Percentiles rank a stretch among this genome's conserved stretches.
Conservation (phyloP, 2,888 invertebrate genomes). For the Phymatocera aterrima region DNA sequence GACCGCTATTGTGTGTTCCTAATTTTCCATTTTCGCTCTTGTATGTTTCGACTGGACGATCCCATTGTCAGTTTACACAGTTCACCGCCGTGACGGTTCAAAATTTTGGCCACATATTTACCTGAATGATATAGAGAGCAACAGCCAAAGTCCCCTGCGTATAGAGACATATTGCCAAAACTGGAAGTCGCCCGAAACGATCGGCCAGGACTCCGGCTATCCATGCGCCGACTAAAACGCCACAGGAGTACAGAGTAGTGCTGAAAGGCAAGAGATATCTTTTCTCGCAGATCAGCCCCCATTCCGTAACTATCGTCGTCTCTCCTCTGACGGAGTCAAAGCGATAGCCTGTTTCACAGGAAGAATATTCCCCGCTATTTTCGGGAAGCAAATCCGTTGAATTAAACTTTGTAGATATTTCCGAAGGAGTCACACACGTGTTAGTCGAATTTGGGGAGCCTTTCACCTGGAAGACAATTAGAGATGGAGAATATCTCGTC, state of each 20-base stretch:
- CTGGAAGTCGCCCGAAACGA: conserved; percentile 72
- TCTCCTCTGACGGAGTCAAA: conserved; percentile 62
- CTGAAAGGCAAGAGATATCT: conserved; percentile 67
- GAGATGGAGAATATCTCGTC: background rate
- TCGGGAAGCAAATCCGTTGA: conserved; percentile 53
- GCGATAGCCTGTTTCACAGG: conserved; percentile 58
- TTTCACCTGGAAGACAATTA: conserved; percentile 20
- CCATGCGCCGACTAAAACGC: conserved; percentile 73
- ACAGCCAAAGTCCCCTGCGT: conserved; percentile 71
- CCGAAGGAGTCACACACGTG: conserved; percentile 42
- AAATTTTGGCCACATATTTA: conserved; percentile 50
- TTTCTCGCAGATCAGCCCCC: conserved; percentile 72
- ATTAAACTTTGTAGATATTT: conserved; percentile 56
- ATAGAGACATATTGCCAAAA: conserved; percentile 73
- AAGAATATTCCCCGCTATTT: conserved; percentile 40
- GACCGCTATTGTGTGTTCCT: background rate
- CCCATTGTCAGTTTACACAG: background rate
- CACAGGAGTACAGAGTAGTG: conserved; percentile 71
- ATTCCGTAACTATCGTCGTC: conserved; percentile 69
- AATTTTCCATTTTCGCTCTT: background rate
- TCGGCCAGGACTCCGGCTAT: conserved; percentile 73
- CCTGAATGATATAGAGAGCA: conserved; percentile 67
- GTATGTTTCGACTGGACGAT: too few relatives aligned
- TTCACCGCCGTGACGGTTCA: too few relatives aligned
- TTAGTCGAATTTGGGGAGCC: conserved; percentile 35